Conservation (phyloP, 2,797 vertebrate species). For the Gallinago nigripennis region DNA sequence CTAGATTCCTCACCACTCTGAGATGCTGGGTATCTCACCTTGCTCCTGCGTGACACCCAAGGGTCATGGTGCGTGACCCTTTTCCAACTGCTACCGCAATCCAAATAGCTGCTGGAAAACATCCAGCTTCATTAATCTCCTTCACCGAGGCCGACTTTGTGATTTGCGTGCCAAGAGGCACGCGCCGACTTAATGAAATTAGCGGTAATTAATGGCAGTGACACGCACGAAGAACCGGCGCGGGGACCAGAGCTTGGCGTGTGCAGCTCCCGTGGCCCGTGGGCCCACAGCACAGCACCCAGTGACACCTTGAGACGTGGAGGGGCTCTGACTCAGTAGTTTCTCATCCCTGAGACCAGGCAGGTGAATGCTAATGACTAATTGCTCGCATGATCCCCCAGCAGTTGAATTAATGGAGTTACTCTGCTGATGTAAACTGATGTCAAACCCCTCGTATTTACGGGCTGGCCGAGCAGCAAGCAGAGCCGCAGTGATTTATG, state of each 20-base stretch:
- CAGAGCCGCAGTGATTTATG: slow-evolving; percentile 15
- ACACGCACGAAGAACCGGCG: accelerated
- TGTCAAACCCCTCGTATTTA: not conserved
- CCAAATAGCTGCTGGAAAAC: not conserved
- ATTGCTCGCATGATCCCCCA: not conserved
- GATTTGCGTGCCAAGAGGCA: not conserved
- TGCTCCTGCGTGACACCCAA: not conserved
- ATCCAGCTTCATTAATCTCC: not conserved
- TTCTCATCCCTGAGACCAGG: not conserved
- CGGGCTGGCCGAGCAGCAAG: not conserved
- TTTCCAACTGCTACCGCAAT: not conserved
- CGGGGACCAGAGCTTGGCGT: accelerated
- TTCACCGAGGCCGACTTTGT: not conserved
- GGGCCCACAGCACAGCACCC: not conserved
- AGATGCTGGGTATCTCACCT: not conserved
- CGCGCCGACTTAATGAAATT: not conserved
- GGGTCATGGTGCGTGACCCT: not conserved
- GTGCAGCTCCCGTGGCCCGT: accelerated
- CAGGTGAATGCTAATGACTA: not conserved
- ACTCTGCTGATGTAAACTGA: slow-evolving; percentile 29
- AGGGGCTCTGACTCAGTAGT: not conserved
- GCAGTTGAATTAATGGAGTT: not conserved
- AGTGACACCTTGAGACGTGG: accelerated
- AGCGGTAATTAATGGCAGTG: slow-evolving; percentile 13
- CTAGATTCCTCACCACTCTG: not conserved